These are phyloP conservation scores for Oryzias curvinotus DNA, from an alignment of 2,113 vertebrate species.

Conservation along the genomic window DNA sequence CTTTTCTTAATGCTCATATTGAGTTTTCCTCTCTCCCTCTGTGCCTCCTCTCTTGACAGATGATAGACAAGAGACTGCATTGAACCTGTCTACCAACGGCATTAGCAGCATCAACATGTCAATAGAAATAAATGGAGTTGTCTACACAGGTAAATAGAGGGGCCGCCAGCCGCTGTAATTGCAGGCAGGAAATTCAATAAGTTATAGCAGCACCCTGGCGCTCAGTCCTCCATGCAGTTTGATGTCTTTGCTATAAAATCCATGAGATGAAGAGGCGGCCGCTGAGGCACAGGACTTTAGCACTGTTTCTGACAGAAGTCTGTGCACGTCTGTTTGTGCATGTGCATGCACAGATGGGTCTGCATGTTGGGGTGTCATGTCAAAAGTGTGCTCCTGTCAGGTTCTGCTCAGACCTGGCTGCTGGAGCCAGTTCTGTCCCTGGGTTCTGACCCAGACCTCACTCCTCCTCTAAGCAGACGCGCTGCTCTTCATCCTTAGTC, in stretches of 20 bases:
- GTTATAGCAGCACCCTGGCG: slow-evolving; percentile 86
- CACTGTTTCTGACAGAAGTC: too few species aligned
- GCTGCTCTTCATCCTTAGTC: too few species aligned
- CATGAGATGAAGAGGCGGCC: slow-evolving; percentile 86
- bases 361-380: too few species aligned
- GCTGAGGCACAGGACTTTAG: too few species aligned
- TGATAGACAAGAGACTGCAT: slow-evolving; percentile 97
- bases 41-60: slow-evolving; percentile 85
- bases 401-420: too few species aligned
- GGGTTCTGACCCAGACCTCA: too few species aligned
- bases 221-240: slow-evolving; percentile 86
- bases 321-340: slow-evolving; percentile 37
- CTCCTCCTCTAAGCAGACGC: too few species aligned
- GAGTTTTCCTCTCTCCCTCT: slow-evolving; percentile 83
- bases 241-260: slow-evolving; percentile 95
- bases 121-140: slow-evolving; percentile 99
- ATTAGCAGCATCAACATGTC: slow-evolving; percentile 99
- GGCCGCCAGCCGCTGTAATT: slow-evolving; percentile 86
- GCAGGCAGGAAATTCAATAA: slow-evolving; percentile 93
- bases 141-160: slow-evolving; percentile 99
- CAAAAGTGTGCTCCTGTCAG: too few species aligned
- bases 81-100: slow-evolving; percentile 97
- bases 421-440: too few species aligned
- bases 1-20: slow-evolving; percentile 83
- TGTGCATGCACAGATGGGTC: slow-evolving; percentile 8